Base-by-base conservation (phyloP, 2,888 invertebrate genomes). In the Orthosia gothica region DNA sequence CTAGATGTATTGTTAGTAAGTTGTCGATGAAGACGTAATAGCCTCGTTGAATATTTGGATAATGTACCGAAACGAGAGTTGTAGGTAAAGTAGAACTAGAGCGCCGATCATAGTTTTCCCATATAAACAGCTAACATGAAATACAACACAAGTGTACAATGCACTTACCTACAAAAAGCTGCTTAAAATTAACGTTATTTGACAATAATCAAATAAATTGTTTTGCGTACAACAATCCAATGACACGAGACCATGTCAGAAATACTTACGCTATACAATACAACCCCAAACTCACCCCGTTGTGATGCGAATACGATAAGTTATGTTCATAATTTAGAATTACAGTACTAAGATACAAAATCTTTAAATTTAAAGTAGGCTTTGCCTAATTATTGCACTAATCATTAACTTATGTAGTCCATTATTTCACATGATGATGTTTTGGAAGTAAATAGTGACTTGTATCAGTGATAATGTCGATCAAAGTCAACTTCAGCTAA, bases 301-400 rank as follows among this genome's bases (percentile, higher is more conserved):
- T 81, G 86, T 88, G 83, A 88, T 88, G 87, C 82, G 77, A 89
- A 86, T 82, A 87, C 87, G 85, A 86, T 77, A 88, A 87, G 84
- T 82, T 83, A 82, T 83, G 79, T 87, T 88, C 89, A 91, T 91
- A 89, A 91, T 91, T 92, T 93, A 94, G 91, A 93, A 91, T 93
- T 93, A 93, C 91, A 91, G 90, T 93, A 91, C 93, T 95, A 94
- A 92, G 90, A 94, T 95, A 95, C 94, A 95, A 95, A 93, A 94
- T n/a, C 88, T 91, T 93, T 91, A 89, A 91, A 90, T 92, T 93
- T 93, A 94, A 91, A 87, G 91, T 94, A 96, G 96, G 96, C 96
- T 96, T 95, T 95, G 96, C 96, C 96, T 91, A 89, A 93, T 95
- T 96, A 96, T 96, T 96, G 96, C 96, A 96, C 96, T 95, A 94